phyloP scores from a whole-genome alignment of 2,888 invertebrate species.

The Limenitis camilla region DNA sequence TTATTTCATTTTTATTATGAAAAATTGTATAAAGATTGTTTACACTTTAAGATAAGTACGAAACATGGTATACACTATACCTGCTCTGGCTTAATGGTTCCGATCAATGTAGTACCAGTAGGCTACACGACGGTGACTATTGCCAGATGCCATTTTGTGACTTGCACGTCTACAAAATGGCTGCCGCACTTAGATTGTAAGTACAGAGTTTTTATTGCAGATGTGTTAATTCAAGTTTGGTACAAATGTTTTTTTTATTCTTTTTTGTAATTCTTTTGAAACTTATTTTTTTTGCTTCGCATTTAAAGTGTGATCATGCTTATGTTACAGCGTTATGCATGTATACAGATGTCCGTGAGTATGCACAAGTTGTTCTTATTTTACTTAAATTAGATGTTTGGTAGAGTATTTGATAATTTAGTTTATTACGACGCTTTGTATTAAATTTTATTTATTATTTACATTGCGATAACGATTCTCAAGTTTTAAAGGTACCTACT shows the following conservation, averaged over 20 bases:
- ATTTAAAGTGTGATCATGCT: slow-evolving; percentile 71
- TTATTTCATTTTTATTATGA: too few relatives aligned
- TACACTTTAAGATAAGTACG: too few relatives aligned
- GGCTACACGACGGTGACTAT: slow-evolving; percentile 26
- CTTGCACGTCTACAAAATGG: slow-evolving; percentile 49
- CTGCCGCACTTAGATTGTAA: slow-evolving; percentile 58
- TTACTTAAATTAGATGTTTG: slow-evolving; percentile 43
- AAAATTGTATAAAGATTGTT: too few relatives aligned
- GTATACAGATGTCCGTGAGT: slow-evolving; percentile 69
- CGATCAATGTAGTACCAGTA: slow-evolving; percentile 21
- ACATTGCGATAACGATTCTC: slow-evolving; percentile 44
- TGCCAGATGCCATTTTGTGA: slow-evolving; percentile 59
- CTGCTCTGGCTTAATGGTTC: slow-evolving; percentile 25
- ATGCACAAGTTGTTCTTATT: slow-evolving; percentile 68
- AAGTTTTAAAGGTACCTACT: slow-evolving; percentile 32
- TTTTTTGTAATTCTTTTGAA: slow-evolving; percentile 44
- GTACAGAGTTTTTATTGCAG: slow-evolving; percentile 58
- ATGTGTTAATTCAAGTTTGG: slow-evolving; percentile 45
- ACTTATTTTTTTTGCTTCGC: slow-evolving; percentile 59
- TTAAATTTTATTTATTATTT: slow-evolving; percentile 28
- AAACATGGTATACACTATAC: slow-evolving; percentile 10
- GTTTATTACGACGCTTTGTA: slow-evolving; percentile 28
- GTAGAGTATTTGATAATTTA: slow-evolving; percentile 48
- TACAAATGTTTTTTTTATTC: slow-evolving; percentile 66
- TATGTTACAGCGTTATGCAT: slow-evolving; percentile 71